A percentile compares a stretch with the other conserved stretches of the same genome.
phyloP scores from a whole-genome alignment of 2,888 invertebrate genomes.

The Lysandra coridon region DNA sequence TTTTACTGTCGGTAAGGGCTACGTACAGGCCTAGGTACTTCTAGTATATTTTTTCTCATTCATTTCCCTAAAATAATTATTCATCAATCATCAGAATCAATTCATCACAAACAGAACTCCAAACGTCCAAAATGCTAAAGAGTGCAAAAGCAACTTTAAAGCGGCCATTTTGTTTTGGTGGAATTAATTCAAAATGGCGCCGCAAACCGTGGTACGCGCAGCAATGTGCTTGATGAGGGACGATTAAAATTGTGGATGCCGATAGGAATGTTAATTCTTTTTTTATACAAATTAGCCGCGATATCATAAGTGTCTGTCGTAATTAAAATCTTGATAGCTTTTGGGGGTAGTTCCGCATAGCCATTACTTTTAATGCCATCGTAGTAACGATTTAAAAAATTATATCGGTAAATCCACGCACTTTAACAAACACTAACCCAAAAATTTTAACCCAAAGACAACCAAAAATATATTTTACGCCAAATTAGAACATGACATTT shows the following conservation, averaged over 20 bases:
- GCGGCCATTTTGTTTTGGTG: slow-evolving; percentile 68
- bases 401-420: not conserved
- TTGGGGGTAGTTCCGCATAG: not conserved
- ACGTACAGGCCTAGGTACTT: too few species aligned
- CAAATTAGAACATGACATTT: not conserved
- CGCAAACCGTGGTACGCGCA: slow-evolving; percentile 64
- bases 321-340: slow-evolving; percentile 12
- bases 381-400: not conserved
- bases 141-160: slow-evolving; percentile 19
- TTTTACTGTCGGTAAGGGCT: too few species aligned
- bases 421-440: not conserved
- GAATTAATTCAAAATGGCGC: slow-evolving; percentile 76
- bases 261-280: slow-evolving; percentile 62
- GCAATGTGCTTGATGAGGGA: slow-evolving; percentile 71
- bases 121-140: not conserved
- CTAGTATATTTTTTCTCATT: too few species aligned
- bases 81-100: too few species aligned
- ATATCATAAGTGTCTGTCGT: slow-evolving; percentile 29
- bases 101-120: not conserved
- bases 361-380: not conserved
- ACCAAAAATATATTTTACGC: not conserved
- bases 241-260: slow-evolving; percentile 70
- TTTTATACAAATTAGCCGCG: slow-evolving; percentile 42
- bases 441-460: not conserved
- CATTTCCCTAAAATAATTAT: too few species aligned